Conservation (phyloP, 2,113 vertebrate genomes). For the Stegostoma tigrinum region DNA sequence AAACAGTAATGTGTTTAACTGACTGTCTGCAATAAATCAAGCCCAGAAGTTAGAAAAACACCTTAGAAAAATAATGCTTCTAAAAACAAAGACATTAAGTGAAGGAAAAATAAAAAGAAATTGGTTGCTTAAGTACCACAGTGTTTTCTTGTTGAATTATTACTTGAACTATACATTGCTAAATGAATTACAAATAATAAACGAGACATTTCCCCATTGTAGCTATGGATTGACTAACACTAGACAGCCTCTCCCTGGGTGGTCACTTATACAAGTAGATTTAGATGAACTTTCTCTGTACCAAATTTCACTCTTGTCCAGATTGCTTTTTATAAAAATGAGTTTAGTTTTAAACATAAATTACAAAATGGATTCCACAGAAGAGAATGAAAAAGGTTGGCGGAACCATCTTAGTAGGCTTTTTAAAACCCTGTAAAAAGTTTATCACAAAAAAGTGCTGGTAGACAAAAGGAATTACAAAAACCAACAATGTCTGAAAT, state of each 20-base stretch:
- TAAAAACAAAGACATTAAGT: background rate
- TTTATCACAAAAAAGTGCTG: background rate
- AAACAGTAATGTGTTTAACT: background rate
- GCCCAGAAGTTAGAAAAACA: constrained; percentile 37
- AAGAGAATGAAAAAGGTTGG: background rate
- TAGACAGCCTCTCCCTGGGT: background rate
- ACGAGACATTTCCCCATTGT: background rate
- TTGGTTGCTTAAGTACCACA: background rate
- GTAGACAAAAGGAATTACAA: background rate
- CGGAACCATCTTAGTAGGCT: background rate
- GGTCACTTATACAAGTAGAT: background rate
- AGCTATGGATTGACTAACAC: background rate
- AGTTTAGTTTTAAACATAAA: background rate
- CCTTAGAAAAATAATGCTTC: constrained; percentile 37
- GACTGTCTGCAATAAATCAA: background rate
- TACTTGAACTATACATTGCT: background rate
- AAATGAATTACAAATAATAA: constrained; percentile 1
- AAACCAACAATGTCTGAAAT: background rate
- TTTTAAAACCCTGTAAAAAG: background rate
- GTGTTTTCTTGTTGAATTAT: background rate
- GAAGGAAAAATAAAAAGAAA: background rate
- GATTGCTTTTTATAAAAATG: background rate
- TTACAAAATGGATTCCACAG: background rate
- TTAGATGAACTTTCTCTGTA: background rate
- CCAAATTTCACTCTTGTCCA: background rate